Percentiles rank a stretch among this genome's conserved stretches.
Conservation (phyloP, 2,113 vertebrate genomes). For the Otocyon megalotis region DNA sequence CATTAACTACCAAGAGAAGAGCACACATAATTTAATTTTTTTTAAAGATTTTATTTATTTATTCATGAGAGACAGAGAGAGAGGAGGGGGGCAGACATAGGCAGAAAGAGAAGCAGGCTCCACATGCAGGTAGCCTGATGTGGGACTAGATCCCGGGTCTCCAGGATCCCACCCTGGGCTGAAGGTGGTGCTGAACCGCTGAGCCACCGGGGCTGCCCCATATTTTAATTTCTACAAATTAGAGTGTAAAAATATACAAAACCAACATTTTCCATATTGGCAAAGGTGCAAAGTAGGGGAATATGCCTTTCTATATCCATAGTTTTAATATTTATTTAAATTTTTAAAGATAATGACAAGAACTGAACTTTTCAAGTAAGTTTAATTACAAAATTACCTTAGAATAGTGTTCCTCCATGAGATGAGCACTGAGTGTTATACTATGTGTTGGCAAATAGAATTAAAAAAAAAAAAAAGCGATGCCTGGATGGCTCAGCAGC, state of each 20-base stretch:
- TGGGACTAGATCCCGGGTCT: too few species aligned
- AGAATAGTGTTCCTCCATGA: neutral
- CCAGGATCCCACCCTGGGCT: too few species aligned
- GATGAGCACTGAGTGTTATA: too few species aligned
- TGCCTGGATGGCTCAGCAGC: too few species aligned
- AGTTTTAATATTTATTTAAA: constrained; percentile 61
- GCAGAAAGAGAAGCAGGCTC: too few species aligned
- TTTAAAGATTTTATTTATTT: neutral
- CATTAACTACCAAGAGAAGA: constrained; percentile 29
- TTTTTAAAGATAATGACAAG: constrained; percentile 61
- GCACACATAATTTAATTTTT: constrained; percentile 40
- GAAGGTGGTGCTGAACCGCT: too few species aligned
- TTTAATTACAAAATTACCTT: constrained; percentile 49
- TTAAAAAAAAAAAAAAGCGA: too few species aligned
- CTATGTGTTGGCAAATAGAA: too few species aligned
- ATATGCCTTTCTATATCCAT: neutral
- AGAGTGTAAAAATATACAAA: constrained; percentile 25
- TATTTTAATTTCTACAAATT: constrained; percentile 66
- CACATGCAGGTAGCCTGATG: too few species aligned
- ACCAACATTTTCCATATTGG: constrained; percentile 28
- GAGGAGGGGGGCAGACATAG: too few species aligned
- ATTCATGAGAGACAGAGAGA: too few species aligned
- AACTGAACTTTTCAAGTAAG: constrained; percentile 23
- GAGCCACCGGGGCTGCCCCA: too few species aligned
- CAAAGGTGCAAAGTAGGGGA: neutral